Evolutionary conservation across 1,140 invertebrate species (phyloP), one percentile per base, ranked within the genome.

Genomic region (Saccostrea glomerata): DNA sequence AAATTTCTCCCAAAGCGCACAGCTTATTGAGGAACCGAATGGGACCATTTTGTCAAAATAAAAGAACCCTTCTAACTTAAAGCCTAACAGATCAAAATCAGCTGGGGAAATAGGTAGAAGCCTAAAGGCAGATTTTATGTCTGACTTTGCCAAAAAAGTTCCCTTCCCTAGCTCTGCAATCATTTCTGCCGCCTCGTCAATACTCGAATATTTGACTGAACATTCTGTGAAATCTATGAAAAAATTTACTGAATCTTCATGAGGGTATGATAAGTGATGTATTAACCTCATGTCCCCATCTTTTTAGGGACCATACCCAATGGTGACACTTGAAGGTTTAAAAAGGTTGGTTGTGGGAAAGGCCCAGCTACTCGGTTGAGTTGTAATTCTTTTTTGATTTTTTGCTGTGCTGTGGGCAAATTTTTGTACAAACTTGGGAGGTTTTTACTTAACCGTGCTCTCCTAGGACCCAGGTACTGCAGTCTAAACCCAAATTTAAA

Each of bases 1-100:
- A 58, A 58, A 58, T 58, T 88, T 88, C 25, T 88, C 20, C 55
- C 73, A 77, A 23, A 15, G 25, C 17, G 82, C 15, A 58, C 63
- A 88, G n/a, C 36, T 55, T 36, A 88, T 77, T 9, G 63, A 88
- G 23, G 63, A 88, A 30, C 84, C 84, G 20, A 88, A 66, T 7
- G 84, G 66, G 15, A 58, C 56, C 25, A 17, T 56, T 60, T 88
- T 88, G 66, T 82, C 86, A 86, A 86, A 30, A 56, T 15, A 66
- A 30, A 63, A 88, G 30, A 30, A 25, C 40, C 85, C 70, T 20
- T 58, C 58, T 4, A 82, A 36, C 5, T 58, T 25, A 23, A 86
- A 58, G n/a, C 84, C 84, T 17, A 86, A 25, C 20, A 58, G 58
- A 63, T 63, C 3, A 60, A 86, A 86, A 86, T 86, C 25, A 30